phyloP scores from a whole-genome alignment of 2,888 invertebrate genomes.

The Catotricha subobsoleta region DNA sequence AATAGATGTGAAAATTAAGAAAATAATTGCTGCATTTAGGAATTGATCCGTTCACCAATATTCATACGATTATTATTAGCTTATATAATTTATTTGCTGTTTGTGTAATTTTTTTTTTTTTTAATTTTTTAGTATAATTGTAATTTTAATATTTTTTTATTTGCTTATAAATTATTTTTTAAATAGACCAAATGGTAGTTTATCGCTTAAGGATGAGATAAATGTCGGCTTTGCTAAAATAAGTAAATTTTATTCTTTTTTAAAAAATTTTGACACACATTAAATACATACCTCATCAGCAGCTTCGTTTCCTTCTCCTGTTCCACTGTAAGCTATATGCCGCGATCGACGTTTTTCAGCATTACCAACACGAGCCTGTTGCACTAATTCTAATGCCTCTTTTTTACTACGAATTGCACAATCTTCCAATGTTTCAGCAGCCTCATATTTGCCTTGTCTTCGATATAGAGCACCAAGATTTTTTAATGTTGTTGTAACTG shows the following conservation, averaged over 20 bases:
- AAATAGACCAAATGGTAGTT: slow-evolving; percentile 7
- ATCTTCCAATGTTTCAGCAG: slow-evolving; percentile 96
- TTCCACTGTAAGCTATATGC: slow-evolving; percentile 20
- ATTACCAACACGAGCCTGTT: slow-evolving; percentile 68
- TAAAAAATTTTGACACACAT: background rate
- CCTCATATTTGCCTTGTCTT: slow-evolving; percentile 97
- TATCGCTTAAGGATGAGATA: slow-evolving; percentile 8
- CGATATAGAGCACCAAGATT: slow-evolving; percentile 96
- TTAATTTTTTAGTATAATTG: too few relatives aligned
- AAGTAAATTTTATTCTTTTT: slow-evolving; percentile 6
- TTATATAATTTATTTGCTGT: too few relatives aligned
- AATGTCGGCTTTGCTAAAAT: slow-evolving; percentile 9
- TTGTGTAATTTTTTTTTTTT: too few relatives aligned
- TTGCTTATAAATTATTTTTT: slow-evolving; percentile 5
- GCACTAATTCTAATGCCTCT: slow-evolving; percentile 87
- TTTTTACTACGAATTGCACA: slow-evolving; percentile 91
- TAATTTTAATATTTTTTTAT: background rate
- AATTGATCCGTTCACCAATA: background rate
- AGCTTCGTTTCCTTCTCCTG: slow-evolving; percentile 1
- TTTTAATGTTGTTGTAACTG: slow-evolving; percentile 94
- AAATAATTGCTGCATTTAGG: too few relatives aligned
- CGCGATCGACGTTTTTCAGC: slow-evolving; percentile 36
- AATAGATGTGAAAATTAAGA: too few relatives aligned
- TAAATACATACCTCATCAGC: slow-evolving; percentile 6
- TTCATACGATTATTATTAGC: too few relatives aligned